Base-by-base conservation (phyloP, 2,888 invertebrate species). In the Noctuana brunneofusca region DNA sequence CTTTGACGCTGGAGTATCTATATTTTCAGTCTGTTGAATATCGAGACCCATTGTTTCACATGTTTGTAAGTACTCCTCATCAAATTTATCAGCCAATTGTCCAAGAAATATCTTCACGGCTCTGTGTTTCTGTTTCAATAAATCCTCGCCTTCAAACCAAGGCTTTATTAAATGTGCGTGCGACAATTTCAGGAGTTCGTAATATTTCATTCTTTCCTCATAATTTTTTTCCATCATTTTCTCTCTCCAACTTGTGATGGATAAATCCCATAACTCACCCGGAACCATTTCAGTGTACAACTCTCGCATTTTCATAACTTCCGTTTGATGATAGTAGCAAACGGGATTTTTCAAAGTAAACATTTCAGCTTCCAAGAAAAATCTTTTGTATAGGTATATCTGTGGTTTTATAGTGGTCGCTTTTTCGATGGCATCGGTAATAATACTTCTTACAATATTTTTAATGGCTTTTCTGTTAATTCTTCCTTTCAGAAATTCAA, bases 261-360 rank as follows among this genome's bases (percentile, higher is more conserved):
- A 86, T 5, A 90, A 68, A 63, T 90, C 84, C 91, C 91, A 91
- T 11, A 54, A 5, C 43, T 75, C 60, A 0, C 65, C 70, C 0
- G 75, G 71, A 3, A 53, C 66, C 83, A 91, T 84, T 70, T 87
- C 84, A 8, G 65, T 66, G 53, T 82, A 90, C 3, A 75, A 32
- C 3, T 76, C 75, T 55, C 78, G 83, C 79, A 91, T 78, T 69
- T 79, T 81, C 27, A 66, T 64, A 0, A 91, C 85, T 69, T 88
- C 86, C 8, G 89, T 85, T 68, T 91, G 90, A 66, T 89, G 89
- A 66, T 90, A 91, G 64, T 76, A 90, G 58, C 86, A 89, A 30
- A 87, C 81, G 1, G 87, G 86, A 69, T 91, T 91, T 66, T 84
- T 89, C 83, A 89, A 80, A 3, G 82, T 67, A 74, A 90, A 91